Percentiles rank a stretch among this genome's conserved stretches.
These are phyloP conservation scores for Choristoneura fumiferana DNA, from an alignment of 1,140 invertebrate genomes.

Conservation along the genomic window DNA sequence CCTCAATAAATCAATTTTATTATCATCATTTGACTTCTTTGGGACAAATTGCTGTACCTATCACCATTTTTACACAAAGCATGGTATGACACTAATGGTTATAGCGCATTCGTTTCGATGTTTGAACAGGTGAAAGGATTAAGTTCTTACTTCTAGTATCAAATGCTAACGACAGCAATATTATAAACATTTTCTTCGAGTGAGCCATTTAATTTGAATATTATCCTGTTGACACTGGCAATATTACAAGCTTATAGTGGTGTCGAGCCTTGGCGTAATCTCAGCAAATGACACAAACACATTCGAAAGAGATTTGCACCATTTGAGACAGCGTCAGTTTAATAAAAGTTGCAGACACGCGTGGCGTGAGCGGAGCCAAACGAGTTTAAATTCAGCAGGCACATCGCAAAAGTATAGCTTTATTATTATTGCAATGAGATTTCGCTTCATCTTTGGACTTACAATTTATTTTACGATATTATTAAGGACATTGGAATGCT, in stretches of 20 bases:
- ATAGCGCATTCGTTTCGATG: too few species aligned
- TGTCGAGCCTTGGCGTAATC: not conserved
- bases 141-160: too few species aligned
- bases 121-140: too few species aligned
- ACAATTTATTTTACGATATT: constrained; percentile 36
- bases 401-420: constrained; percentile 56
- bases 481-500: not conserved
- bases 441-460: constrained; percentile 38
- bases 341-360: constrained; percentile 15
- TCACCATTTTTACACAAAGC: too few species aligned
- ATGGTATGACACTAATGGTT: too few species aligned
- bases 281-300: constrained; percentile 12
- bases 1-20: too few species aligned
- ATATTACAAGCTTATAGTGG: constrained; percentile 5
- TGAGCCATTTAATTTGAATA: too few species aligned
- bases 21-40: too few species aligned
- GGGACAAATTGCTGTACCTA: too few species aligned
- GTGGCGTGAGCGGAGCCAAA: constrained; percentile 25
- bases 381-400: constrained; percentile 53
- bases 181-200: too few species aligned
- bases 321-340: constrained; percentile 12
- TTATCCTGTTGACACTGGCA: too few species aligned
- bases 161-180: too few species aligned
- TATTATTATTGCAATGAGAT: constrained; percentile 58
- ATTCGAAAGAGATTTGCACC: constrained; percentile 16